Conservation (phyloP, 2,113 vertebrate species). For the Nyctereutes procyonoides region DNA sequence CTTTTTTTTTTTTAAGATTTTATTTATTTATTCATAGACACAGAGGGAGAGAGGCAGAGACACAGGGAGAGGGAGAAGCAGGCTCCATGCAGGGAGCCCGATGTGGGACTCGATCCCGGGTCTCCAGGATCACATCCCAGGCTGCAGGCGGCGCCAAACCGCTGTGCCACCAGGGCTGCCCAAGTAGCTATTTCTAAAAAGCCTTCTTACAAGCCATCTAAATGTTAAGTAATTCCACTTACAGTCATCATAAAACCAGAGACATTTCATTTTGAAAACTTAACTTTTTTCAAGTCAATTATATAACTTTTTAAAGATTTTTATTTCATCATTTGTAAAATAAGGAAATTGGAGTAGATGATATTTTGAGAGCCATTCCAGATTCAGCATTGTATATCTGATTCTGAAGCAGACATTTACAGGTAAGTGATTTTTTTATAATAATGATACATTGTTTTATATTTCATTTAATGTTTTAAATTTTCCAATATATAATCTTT, state of each 20-base stretch:
- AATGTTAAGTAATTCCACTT: neutral
- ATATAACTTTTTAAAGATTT: neutral
- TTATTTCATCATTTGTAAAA: slow-evolving; percentile 32
- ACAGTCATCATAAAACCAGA: neutral
- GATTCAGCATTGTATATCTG: neutral
- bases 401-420: slow-evolving; percentile 7
- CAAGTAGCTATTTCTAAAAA: neutral
- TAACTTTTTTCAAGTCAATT: neutral
- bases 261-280: neutral
- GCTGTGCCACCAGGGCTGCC: too few relatives aligned
- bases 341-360: neutral
- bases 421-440: neutral
- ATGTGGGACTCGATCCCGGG: too few relatives aligned
- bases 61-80: too few relatives aligned
- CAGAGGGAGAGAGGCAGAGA: too few relatives aligned
- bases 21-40: too few relatives aligned
- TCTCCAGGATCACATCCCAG: too few relatives aligned
- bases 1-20: too few relatives aligned
- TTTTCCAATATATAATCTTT: slow-evolving; percentile 14
- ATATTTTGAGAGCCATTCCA: neutral
- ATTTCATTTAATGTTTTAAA: neutral
- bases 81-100: too few relatives aligned
- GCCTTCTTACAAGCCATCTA: neutral
- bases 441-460: neutral
- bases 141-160: too few relatives aligned